These are phyloP conservation scores for Pipa parva DNA, from an alignment of 2,113 vertebrate species.

Conservation along the genomic window DNA sequence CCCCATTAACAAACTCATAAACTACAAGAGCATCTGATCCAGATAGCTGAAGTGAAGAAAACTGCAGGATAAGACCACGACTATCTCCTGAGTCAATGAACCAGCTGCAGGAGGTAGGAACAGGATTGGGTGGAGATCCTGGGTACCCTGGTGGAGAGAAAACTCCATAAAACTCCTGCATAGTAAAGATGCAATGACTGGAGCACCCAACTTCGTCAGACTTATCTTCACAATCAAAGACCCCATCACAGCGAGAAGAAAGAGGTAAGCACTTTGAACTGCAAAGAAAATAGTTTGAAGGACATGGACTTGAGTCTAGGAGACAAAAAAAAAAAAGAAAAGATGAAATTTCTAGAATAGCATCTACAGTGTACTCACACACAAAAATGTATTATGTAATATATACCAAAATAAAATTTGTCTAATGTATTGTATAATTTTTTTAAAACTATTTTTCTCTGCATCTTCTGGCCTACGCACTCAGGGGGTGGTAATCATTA, in stretches of 20 bases:
- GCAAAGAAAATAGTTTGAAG: slow-evolving; percentile 16
- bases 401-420: not conserved
- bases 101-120: slow-evolving; percentile 69
- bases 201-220: slow-evolving; percentile 54
- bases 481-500: no score
- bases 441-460: no score
- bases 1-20: slow-evolving; percentile 51
- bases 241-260: slow-evolving; percentile 71
- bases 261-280: slow-evolving; percentile 51
- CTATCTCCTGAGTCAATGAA: slow-evolving; percentile 76
- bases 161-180: slow-evolving; percentile 78
- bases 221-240: slow-evolving; percentile 65
- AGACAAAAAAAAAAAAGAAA: not conserved
- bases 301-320: slow-evolving; percentile 13
- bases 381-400: not conserved
- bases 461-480: no score
- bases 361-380: not conserved
- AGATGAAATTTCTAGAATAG: not conserved
- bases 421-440: not conserved
- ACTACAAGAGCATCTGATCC: slow-evolving; percentile 64
- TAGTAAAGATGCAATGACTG: slow-evolving; percentile 68
- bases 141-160: slow-evolving; percentile 64
- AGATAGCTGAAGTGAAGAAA: slow-evolving; percentile 69
- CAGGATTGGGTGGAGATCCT: not conserved
- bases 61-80: slow-evolving; percentile 70